Evolutionary conservation across 1,140 invertebrate genomes (phyloP), one percentile per base, ranked within the genome.

Genomic region (Scaptodrosophila lebanonensis): DNA sequence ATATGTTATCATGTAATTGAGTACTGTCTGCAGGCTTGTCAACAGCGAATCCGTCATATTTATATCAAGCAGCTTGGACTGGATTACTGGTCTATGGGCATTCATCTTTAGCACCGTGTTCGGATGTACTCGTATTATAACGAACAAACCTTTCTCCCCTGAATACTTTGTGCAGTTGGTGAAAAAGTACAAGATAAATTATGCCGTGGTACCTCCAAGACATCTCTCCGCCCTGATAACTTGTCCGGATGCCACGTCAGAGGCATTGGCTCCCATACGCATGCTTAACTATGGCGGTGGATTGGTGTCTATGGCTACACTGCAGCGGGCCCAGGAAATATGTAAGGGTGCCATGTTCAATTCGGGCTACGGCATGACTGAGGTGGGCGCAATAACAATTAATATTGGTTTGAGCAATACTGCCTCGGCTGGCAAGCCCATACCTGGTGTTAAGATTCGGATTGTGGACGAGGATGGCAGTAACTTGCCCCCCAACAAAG

Each of bases 381-480:
- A 85, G 32, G 52, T 67, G 16, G 69, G 73, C 1, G 48, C 39
- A 27, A 79, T 85, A 2, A 63, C 83, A 0, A 43, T 62, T 0
- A 83, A 83, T 25, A 47, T 70, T 16, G 73, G 72, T 4, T 51
- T 67, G 0, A 66, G 53, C 4, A 72, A 60, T 30, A 44, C 56
- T 0, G 53, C 56, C 6, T 73, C 83, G 0, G 79, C 77, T 0
- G 79, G 84, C 13, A 35, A 67, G 12, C 38, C 66, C 0, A 1
- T 73, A 5, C 63, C 70, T 2, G 73, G 75, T 7, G 13, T 69
- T 0, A 62, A 43, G 11, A 58, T 73, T 0, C 68, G 70, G 1
- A 85, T 86, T 27, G 66, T 86, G 6, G 63, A 83, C 11, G 84
- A 86, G 3, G 63, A 86, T 2, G 79, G 79, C 25, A 66, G 66